Percentiles rank a stretch among this genome's conserved stretches.
These are phyloP conservation scores for Phyllotis vaccarum DNA, from an alignment of 2,797 vertebrate species.

Conservation along the genomic window DNA sequence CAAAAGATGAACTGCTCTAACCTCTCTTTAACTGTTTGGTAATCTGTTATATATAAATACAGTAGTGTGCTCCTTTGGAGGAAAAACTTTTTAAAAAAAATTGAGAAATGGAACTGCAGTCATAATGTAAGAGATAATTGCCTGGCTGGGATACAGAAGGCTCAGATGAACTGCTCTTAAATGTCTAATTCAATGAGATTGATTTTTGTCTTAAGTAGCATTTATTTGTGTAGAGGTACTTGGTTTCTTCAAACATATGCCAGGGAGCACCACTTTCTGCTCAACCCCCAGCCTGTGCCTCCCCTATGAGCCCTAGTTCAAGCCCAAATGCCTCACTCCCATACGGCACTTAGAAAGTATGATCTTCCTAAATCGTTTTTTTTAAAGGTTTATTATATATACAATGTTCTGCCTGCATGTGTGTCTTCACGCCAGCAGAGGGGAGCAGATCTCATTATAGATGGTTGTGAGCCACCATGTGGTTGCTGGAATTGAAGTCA, in stretches of 20 bases:
- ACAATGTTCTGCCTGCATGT: too few relatives aligned
- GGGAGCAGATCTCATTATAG: too few relatives aligned
- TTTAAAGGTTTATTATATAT: neutral
- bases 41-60: neutral
- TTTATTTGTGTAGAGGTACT: neutral
- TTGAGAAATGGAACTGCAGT: neutral
- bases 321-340: neutral
- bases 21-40: neutral
- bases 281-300: neutral
- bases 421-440: too few relatives aligned
- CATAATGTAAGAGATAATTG: neutral
- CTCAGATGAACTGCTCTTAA: neutral
- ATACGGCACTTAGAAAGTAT: neutral
- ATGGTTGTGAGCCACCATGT: too few relatives aligned
- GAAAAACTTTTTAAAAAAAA: neutral
- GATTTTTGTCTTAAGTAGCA: neutral
- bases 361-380: neutral
- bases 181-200: neutral
- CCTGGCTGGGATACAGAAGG: neutral
- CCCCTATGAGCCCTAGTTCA: neutral
- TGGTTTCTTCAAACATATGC: neutral
- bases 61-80: conserved; percentile 11
- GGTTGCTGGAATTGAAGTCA: too few relatives aligned
- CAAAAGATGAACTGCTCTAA: neutral
- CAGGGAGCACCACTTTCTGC: neutral